Base-by-base conservation (phyloP, 2,888 invertebrate species). In the Cybosia mesomella region DNA sequence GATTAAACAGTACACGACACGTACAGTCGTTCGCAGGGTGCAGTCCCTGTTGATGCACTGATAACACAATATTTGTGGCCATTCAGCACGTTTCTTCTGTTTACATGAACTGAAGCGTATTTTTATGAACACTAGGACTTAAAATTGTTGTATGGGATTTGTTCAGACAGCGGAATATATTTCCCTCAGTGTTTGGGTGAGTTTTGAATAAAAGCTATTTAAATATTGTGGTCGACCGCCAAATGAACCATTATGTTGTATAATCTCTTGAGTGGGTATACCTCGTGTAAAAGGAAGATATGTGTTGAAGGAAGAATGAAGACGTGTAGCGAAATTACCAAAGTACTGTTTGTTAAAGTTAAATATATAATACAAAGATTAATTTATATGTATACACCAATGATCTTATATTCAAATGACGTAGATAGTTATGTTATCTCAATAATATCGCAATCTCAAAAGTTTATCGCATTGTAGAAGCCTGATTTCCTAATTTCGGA, bases 21-120 rank as follows among this genome's bases (percentile, higher is more conserved):
- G 49, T 49, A 77, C 78, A 81, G n/a, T 81, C 73, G 83, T 81
- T 79, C 79, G 81, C 74, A 77, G 83, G 81, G 77, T 72, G 76
- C 83, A 79, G 83, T 85, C 85, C 82, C 87, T 85, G 85, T 82
- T 83, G 87, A 87, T 88, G 81, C 80, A 63, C 68, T 83, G 91
- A 91, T 91, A 91, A 83, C 87, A 77, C 76, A 82, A 80, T 85
- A 84, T 89, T 91, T 88, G 88, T 88, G 87, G 86, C 79, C 77
- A 70, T 75, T 71, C 66, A 69, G 75, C 84, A 83, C 81, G 85
- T 81, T 74, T 77, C 81, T 49, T 73, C 64, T 64, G 71, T 62
- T 59, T 8, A 55, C 55, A 43, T 43, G 24, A 21, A 15, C 10
- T 55, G 21, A 28, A 58, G 7, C 28, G 34, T 58, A 18, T 32